A percentile compares a stretch with the other conserved stretches of the same genome.
Evolutionary conservation across 2,888 invertebrate species (phyloP).

Genomic region (Idaea biselata): DNA sequence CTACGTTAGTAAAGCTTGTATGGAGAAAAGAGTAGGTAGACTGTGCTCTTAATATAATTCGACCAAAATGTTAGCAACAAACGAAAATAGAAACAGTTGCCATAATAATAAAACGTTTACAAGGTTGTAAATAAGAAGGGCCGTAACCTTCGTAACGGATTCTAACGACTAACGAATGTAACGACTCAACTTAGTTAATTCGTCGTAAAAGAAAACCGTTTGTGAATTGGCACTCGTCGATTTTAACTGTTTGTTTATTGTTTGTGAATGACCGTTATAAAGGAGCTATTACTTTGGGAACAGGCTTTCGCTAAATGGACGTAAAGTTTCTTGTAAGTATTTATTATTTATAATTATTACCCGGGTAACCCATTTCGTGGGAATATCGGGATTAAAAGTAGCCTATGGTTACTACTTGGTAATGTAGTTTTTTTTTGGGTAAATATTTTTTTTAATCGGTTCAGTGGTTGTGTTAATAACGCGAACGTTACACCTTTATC

Average conservation of each 20-base stretch:
- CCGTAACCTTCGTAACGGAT: background rate
- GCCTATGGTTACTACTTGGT: too few species aligned
- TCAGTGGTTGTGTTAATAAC: too few species aligned
- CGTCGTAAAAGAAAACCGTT: slow-evolving; percentile 29
- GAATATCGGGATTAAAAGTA: too few species aligned
- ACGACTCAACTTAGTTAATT: slow-evolving; percentile 33
- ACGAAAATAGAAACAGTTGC: background rate
- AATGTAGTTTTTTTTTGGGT: too few species aligned
- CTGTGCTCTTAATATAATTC: background rate
- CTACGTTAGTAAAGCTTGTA: too few species aligned
- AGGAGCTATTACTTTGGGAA: background rate
- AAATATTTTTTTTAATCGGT: too few species aligned
- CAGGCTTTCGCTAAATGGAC: background rate
- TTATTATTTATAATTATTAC: too few species aligned
- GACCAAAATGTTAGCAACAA: background rate
- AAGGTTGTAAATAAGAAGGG: background rate
- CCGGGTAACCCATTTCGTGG: too few species aligned
- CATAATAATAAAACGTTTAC: background rate
- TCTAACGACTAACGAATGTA: slow-evolving; percentile 10
- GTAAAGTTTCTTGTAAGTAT: background rate
- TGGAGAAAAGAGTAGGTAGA: too few species aligned
- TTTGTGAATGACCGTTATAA: slow-evolving; percentile 8
- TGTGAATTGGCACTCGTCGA: slow-evolving; percentile 27
- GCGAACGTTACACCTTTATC: too few species aligned
- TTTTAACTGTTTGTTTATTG: slow-evolving; percentile 24